Evolutionary conservation across 2,888 invertebrate species (phyloP), one percentile per base, ranked within the genome.

Genomic region (Stenchaetothrips biformis): DNA sequence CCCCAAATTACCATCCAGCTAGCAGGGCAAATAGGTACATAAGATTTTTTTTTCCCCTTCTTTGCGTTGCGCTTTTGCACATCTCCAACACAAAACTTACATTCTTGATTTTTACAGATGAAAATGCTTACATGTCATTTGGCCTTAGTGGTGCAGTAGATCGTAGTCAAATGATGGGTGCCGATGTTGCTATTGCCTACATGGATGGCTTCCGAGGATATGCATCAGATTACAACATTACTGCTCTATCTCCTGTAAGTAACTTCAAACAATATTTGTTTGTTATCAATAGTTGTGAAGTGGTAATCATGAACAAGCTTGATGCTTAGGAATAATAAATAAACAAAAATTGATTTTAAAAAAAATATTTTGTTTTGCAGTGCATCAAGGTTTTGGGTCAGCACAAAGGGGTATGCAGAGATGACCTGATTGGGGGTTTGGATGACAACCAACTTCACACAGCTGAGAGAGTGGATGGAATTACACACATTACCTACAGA

Each of bases 111-210:
- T 80, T 80, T 83, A 18, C 80, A 85, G 85, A 81, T 67, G 91
- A 91, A 83, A 89, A 93, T 84, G 95, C 95, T 84, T 97, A 97
- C 87, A 93, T 97, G 91, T 92, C 95, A 18, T 96, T 96, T 87
- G 97, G 97, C 53, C 88, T 96, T 80, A 96, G 96, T 47, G 96
- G 96, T 79, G 91, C 92, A 0, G 88, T 88, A 11, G 88, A 88
- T 27, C 88, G 89, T 74, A 92, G 94, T 83, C 90, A 91, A 87
- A 97, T 97, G 96, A 88, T 94, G 84, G 95, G 95, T 79, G 91
- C 95, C 0, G 97, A 97, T 88, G 92, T 94, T 59, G 93, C 94
- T 0, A 90, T 97, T 53, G 93, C 92, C 7, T 92, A 92, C 83
- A 92, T 93, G 85, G 92, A 93, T 85, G 91, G 90, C 1, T 90